phyloP scores from a whole-genome alignment of 1,140 invertebrate genomes.

The Leptoteleia sp. region DNA sequence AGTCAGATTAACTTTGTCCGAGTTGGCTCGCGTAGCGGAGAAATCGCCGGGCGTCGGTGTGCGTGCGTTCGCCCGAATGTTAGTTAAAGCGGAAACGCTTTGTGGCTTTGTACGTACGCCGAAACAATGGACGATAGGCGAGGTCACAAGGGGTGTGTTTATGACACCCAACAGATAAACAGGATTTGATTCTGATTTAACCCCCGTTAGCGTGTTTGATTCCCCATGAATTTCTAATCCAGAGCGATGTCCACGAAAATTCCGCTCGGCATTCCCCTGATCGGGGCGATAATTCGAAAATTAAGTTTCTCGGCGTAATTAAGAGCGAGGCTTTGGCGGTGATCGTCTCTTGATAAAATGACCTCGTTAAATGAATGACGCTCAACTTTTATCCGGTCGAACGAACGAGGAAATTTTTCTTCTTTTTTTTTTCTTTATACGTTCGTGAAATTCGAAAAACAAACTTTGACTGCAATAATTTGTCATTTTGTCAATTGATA shows the following conservation, averaged over 20 bases:
- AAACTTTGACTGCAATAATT: no score
- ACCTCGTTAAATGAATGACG: no score
- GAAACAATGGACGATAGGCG: constrained; percentile 73
- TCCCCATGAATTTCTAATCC: constrained; percentile 72
- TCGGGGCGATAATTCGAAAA: constrained; percentile 3
- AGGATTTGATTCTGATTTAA: constrained; percentile 64
- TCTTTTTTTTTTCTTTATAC: no score
- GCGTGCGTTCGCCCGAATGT: constrained; percentile 58
- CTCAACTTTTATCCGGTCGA: no score
- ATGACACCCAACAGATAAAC: constrained; percentile 79
- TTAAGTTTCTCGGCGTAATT: no score
- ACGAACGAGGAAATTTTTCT: no score
- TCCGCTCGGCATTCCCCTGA: neutral
- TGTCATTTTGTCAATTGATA: no score
- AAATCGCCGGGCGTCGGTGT: constrained; percentile 30
- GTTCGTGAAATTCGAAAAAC: no score
- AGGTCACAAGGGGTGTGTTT: constrained; percentile 75
- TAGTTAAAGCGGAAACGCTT: constrained; percentile 69
- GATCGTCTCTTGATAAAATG: no score
- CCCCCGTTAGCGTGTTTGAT: constrained; percentile 51
- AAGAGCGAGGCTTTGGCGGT: no score
- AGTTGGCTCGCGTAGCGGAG: constrained; percentile 57
- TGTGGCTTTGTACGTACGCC: constrained; percentile 73
- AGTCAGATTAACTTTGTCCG: constrained; percentile 67
- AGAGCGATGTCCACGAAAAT: constrained; percentile 18